These are phyloP conservation scores for Temnothorax longispinosus DNA, from an alignment of 1,140 invertebrate genomes.

Conservation along the genomic window DNA sequence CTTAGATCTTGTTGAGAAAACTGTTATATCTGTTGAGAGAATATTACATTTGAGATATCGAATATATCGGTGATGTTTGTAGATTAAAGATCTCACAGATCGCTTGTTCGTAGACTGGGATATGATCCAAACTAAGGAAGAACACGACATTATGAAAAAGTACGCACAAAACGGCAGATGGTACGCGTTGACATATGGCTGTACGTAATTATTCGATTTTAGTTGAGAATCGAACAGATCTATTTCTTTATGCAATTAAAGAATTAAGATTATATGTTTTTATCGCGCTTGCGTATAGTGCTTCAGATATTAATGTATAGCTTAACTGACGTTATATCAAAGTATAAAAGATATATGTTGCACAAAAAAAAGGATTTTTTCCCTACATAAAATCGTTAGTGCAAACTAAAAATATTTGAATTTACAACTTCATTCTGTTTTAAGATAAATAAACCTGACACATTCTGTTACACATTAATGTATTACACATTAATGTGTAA, in stretches of 20 bases:
- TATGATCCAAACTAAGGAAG: not conserved
- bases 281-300: not conserved
- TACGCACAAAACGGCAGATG: slow-evolving; percentile 9
- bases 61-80: slow-evolving; percentile 1
- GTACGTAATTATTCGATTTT: slow-evolving; percentile 9
- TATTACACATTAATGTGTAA: too few relatives aligned
- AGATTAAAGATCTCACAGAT: slow-evolving; percentile 37
- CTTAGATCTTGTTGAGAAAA: not conserved
- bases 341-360: not conserved
- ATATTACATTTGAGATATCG: not conserved
- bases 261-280: not conserved
- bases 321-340: not conserved
- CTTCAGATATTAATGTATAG: not conserved
- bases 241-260: not conserved
- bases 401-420: not conserved
- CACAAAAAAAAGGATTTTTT: not conserved
- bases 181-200: not conserved
- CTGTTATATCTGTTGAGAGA: not conserved
- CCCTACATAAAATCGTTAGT: not conserved
- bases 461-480: not conserved
- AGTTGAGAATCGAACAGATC: not conserved
- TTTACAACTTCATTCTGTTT: not conserved
- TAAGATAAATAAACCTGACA: not conserved
- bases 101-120: slow-evolving; percentile 21
- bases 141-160: slow-evolving; percentile 25